These are phyloP conservation scores for Spea multiplicata DNA, from an alignment of 2,113 vertebrate genomes.

Conservation along the genomic window DNA sequence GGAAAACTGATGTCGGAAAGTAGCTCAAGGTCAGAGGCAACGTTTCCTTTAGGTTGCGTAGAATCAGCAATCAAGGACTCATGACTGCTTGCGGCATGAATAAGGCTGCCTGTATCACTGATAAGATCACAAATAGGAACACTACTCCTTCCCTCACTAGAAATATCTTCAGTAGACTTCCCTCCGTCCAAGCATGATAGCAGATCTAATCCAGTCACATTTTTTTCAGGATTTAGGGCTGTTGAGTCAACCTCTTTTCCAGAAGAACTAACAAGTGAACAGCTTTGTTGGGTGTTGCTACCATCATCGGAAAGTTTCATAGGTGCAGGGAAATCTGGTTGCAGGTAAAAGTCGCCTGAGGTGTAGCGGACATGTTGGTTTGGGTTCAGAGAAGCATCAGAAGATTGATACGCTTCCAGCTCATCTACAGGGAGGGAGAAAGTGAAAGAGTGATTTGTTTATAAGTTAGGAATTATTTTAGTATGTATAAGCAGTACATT, in stretches of 20 bases:
- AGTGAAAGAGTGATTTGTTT: slow-evolving; percentile 8
- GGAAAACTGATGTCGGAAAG: slow-evolving; percentile 54
- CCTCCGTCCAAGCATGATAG: slow-evolving; percentile 81
- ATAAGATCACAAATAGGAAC: slow-evolving; percentile 89
- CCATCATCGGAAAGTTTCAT: slow-evolving; percentile 48
- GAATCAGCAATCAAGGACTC: slow-evolving; percentile 66
- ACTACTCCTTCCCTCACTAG: slow-evolving; percentile 68
- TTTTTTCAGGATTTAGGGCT: slow-evolving; percentile 63
- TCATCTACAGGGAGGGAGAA: slow-evolving; percentile 69
- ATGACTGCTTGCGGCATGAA: slow-evolving; percentile 63
- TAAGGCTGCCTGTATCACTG: slow-evolving; percentile 77
- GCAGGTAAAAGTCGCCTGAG: slow-evolving; percentile 62
- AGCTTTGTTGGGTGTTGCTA: slow-evolving; percentile 51
- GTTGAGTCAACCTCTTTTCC: slow-evolving; percentile 24
- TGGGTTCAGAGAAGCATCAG: slow-evolving; percentile 56
- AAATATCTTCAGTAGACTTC: slow-evolving; percentile 64
- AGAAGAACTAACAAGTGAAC: slow-evolving; percentile 50
- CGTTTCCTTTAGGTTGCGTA: slow-evolving; percentile 57
- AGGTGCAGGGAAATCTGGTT: slow-evolving; percentile 54
- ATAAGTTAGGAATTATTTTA: no score
- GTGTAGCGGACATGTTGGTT: slow-evolving; percentile 56
- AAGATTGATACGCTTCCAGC: slow-evolving; percentile 65
- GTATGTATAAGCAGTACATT: no score
- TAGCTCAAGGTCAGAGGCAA: slow-evolving; percentile 68
- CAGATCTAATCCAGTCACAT: slow-evolving; percentile 83